Evolutionary conservation across 2,888 invertebrate species (phyloP).

Genomic region (Eupelmus urozonus): DNA sequence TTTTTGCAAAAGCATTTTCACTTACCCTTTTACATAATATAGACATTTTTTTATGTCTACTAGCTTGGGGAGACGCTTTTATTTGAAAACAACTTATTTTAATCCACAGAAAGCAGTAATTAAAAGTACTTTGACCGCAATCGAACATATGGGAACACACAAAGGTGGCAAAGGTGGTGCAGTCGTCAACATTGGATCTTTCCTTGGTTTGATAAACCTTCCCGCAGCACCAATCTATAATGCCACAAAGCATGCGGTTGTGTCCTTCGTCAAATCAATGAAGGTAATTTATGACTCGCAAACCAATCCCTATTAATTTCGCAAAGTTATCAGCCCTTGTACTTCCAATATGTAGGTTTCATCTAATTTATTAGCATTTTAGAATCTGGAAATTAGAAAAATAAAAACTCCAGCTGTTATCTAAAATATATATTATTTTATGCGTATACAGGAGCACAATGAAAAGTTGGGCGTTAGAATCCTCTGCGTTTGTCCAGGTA

Average conservation of each 20-base stretch:
- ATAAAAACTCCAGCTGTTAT: too few relatives aligned
- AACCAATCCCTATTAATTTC: too few relatives aligned
- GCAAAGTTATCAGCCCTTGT: too few relatives aligned
- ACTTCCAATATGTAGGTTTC: neutral
- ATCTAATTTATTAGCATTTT: neutral
- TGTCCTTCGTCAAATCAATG: constrained; percentile 72
- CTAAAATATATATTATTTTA: neutral
- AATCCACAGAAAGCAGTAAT: constrained; percentile 73
- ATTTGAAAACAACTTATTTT: constrained; percentile 1
- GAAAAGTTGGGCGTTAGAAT: constrained; percentile 23
- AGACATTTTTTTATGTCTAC: too few relatives aligned
- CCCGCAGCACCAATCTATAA: constrained; percentile 79
- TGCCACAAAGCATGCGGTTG: constrained; percentile 79
- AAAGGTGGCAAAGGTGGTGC: constrained; percentile 80
- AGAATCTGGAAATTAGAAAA: constrained; percentile 67
- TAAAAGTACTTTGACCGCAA: constrained; percentile 72
- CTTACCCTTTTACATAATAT: too few relatives aligned
- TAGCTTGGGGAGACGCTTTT: too few relatives aligned
- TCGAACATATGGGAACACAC: constrained; percentile 76
- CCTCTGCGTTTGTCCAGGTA: constrained; percentile 31
- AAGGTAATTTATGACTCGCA: constrained; percentile 63
- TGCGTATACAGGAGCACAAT: neutral
- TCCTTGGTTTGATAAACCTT: constrained; percentile 77
- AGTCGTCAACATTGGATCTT: constrained; percentile 82
- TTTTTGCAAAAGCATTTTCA: too few relatives aligned